phyloP scores from a whole-genome alignment of 2,113 vertebrate genomes.

The Scophthalmus maximus region DNA sequence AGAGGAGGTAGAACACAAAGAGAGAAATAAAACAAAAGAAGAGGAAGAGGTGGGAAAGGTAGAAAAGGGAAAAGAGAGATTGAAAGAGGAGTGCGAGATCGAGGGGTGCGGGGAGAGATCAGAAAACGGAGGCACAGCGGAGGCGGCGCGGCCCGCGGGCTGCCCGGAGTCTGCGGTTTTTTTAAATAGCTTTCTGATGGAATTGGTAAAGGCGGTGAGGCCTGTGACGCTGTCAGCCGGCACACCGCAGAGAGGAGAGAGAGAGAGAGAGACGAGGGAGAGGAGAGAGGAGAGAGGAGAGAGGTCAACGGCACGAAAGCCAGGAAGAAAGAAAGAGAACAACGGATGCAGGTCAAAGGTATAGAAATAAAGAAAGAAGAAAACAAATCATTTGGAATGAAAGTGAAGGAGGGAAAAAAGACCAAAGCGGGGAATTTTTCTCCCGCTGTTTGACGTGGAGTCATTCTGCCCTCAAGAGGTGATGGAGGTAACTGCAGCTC shows the following conservation, averaged over 20 bases:
- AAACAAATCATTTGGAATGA: slow-evolving; percentile 28
- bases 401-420: slow-evolving; percentile 24
- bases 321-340: slow-evolving; percentile 4
- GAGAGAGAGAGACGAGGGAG: slow-evolving; percentile 3
- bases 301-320: slow-evolving; percentile 18
- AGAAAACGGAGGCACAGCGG: slow-evolving; percentile 46
- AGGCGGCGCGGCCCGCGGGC: too few relatives aligned
- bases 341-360: slow-evolving; percentile 10
- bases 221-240: slow-evolving; percentile 65
- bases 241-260: slow-evolving; percentile 27
- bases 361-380: slow-evolving; percentile 9
- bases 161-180: slow-evolving; percentile 60
- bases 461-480: slow-evolving; percentile 79
- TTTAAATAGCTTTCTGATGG: slow-evolving; percentile 80
- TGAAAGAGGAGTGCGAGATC: not conserved
- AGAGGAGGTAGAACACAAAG: not conserved
- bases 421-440: slow-evolving; percentile 15
- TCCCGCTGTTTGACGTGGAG: slow-evolving; percentile 55
- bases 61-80: not conserved
- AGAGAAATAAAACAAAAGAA: not conserved
- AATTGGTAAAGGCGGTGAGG: slow-evolving; percentile 78
- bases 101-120: not conserved
- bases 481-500: slow-evolving; percentile 22
- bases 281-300: not conserved
- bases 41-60: not conserved